Conservation (phyloP, 2,797 vertebrate species). For the Perodicticus potto region DNA sequence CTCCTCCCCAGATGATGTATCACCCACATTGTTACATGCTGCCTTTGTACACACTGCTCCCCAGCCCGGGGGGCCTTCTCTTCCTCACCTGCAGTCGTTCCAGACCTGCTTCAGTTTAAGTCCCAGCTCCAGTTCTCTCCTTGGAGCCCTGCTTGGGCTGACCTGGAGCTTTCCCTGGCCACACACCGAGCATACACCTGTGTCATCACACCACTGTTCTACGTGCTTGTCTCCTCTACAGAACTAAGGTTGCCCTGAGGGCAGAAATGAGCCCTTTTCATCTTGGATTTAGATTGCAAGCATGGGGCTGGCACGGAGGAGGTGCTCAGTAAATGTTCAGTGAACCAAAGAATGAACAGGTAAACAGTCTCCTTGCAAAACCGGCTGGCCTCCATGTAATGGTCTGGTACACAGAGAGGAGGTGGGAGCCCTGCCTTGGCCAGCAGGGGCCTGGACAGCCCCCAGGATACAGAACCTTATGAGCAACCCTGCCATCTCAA, state of each 20-base stretch:
- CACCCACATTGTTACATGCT: neutral
- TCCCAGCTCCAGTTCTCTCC: neutral
- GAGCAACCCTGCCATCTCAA: neutral
- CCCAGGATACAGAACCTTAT: neutral
- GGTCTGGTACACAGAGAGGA: neutral
- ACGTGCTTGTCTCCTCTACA: neutral
- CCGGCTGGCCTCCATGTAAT: neutral
- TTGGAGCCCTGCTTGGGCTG: neutral
- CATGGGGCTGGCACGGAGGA: neutral
- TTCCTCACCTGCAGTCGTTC: neutral
- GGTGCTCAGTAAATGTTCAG: neutral
- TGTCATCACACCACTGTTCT: neutral
- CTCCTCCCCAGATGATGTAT: neutral
- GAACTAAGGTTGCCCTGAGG: neutral
- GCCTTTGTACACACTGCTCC: neutral
- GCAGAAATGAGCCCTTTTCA: neutral
- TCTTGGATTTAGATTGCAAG: neutral
- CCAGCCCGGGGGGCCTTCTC: neutral
- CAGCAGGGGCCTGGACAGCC: accelerated
- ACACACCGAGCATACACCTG: neutral
- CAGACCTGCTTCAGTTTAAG: neutral
- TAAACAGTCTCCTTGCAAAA: neutral
- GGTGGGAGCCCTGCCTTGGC: neutral
- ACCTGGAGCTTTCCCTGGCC: neutral
- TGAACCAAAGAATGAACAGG: neutral